These are phyloP conservation scores for Drosophila varians DNA, from an alignment of 1,140 invertebrate genomes.

Conservation along the genomic window DNA sequence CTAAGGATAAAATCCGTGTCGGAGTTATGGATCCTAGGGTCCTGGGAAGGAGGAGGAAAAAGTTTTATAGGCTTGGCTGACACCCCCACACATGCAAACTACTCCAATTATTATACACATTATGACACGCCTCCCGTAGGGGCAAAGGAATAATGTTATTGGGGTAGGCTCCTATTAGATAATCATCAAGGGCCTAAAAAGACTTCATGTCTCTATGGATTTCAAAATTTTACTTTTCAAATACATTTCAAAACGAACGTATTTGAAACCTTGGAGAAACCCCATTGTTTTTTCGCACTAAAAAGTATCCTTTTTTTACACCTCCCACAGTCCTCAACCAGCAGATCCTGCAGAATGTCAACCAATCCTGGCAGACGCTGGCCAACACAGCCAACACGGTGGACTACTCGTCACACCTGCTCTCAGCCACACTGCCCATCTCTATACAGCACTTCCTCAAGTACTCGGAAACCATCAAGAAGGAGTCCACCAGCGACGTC, in stretches of 20 bases:
- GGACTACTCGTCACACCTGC: slow-evolving; percentile 83
- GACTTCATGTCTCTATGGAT: no score
- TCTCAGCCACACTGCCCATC: slow-evolving; percentile 84
- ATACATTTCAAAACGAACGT: no score
- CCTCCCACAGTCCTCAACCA: slow-evolving; percentile 75
- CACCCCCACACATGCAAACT: slow-evolving; percentile 9
- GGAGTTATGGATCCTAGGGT: no score
- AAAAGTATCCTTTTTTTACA: neutral
- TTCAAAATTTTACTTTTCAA: no score
- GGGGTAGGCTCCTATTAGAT: slow-evolving; percentile 83
- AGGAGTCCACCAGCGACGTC: slow-evolving; percentile 81
- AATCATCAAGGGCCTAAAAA: slow-evolving; percentile 41
- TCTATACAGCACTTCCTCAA: slow-evolving; percentile 84
- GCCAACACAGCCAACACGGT: slow-evolving; percentile 83
- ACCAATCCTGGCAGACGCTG: slow-evolving; percentile 83
- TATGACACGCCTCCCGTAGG: slow-evolving; percentile 14
- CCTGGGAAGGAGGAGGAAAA: neutral
- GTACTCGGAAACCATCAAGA: slow-evolving; percentile 84
- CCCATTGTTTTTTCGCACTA: neutral
- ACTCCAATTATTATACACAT: neutral
- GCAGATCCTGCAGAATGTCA: slow-evolving; percentile 84
- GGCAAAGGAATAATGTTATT: slow-evolving; percentile 56
- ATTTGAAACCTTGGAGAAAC: neutral
- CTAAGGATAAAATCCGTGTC: neutral
- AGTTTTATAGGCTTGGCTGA: slow-evolving; percentile 33